Conservation (phyloP, 2,113 vertebrate genomes). For the Scolopax mira region DNA sequence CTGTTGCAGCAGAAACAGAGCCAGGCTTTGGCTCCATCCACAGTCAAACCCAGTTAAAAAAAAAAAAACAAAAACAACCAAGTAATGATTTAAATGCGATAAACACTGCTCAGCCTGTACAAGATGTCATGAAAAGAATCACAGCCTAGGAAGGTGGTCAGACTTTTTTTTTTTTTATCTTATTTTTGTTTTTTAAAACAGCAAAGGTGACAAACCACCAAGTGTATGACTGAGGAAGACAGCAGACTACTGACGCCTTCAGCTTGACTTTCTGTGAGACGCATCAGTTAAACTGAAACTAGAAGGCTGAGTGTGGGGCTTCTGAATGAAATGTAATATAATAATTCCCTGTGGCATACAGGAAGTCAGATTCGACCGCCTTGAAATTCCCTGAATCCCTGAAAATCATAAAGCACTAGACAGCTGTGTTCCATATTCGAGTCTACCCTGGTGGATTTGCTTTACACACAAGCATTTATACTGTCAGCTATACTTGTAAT, state of each 20-base stretch:
- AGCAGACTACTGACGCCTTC: not conserved
- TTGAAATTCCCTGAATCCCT: constrained; percentile 49
- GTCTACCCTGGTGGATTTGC: not conserved
- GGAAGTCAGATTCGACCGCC: constrained; percentile 30
- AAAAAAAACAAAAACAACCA: not conserved
- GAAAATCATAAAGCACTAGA: constrained; percentile 35
- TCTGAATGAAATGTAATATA: not conserved
- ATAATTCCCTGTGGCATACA: constrained; percentile 26
- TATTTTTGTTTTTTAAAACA: not conserved
- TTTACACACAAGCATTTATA: not conserved
- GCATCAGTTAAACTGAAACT: not conserved
- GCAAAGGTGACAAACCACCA: not conserved
- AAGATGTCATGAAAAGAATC: not conserved
- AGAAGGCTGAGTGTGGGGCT: constrained; percentile 1
- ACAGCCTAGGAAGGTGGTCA: not conserved
- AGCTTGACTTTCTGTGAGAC: not conserved
- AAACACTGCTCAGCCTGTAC: constrained; percentile 35
- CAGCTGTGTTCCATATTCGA: not conserved
- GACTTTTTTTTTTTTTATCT: not conserved
- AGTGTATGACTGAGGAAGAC: not conserved
- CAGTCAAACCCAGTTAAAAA: constrained; percentile 47
- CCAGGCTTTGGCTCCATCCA: constrained; percentile 51
- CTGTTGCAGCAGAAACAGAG: constrained; percentile 58
- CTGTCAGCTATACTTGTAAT: not conserved
- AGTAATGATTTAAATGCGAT: not conserved